These are phyloP conservation scores for Caloenas nicobarica DNA, from an alignment of 2,113 vertebrate species.

Conservation along the genomic window DNA sequence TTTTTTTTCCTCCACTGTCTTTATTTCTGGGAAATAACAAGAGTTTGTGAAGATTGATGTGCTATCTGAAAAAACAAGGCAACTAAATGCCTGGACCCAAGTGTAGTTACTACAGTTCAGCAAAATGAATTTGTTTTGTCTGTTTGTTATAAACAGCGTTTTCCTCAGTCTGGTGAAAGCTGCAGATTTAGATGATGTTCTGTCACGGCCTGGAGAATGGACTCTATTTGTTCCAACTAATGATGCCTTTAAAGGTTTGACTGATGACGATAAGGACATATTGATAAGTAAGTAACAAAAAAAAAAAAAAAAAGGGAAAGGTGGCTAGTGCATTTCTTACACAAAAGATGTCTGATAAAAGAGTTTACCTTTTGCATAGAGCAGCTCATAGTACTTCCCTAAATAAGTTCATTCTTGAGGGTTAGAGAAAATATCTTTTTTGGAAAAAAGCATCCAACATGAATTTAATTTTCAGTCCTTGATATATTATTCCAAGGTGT, in stretches of 20 bases:
- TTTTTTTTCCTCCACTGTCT: background rate
- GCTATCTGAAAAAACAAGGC: background rate
- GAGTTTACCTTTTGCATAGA: background rate
- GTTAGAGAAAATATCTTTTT: background rate
- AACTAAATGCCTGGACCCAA: background rate
- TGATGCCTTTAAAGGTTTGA: slow-evolving; percentile 88
- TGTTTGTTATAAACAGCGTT: slow-evolving; percentile 71
- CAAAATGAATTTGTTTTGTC: background rate
- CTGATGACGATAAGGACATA: slow-evolving; percentile 78
- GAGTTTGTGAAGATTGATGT: background rate
- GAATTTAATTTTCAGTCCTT: background rate
- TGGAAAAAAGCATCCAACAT: background rate
- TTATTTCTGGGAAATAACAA: background rate
- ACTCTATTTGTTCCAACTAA: slow-evolving; percentile 94
- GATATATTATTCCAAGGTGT: background rate
- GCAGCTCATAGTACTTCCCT: background rate
- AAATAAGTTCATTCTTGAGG: background rate
- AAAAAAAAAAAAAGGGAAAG: background rate
- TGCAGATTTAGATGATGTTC: slow-evolving; percentile 87
- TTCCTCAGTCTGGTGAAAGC: slow-evolving; percentile 91
- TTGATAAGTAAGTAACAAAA: slow-evolving; percentile 80
- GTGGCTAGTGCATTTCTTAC: background rate
- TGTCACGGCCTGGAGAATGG: slow-evolving; percentile 84
- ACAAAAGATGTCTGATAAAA: background rate
- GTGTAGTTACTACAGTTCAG: background rate